Evolutionary conservation across 2,113 vertebrate species (phyloP).

Genomic region (Rhynchopsitta pachyrhyncha): DNA sequence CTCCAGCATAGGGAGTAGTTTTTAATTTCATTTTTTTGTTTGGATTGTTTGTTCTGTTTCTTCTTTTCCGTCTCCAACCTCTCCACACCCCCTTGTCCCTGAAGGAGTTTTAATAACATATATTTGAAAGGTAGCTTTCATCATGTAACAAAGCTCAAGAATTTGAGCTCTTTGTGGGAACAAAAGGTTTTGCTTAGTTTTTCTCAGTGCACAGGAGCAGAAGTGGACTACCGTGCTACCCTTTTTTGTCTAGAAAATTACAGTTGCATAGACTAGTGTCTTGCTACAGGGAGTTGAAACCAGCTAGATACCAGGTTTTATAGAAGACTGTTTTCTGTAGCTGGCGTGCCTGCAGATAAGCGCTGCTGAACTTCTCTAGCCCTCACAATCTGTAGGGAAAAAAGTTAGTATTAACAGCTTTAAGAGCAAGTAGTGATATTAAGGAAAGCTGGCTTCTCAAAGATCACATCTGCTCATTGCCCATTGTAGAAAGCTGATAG

Average conservation of each 20-base stretch:
- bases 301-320: not conserved
- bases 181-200: not conserved
- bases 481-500: not conserved
- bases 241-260: not conserved
- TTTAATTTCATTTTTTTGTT: not conserved
- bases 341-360: not conserved
- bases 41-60: rapidly evolving
- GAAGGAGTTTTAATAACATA: not conserved
- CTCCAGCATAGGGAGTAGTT: not conserved
- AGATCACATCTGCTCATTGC: not conserved
- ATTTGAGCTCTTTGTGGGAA: not conserved
- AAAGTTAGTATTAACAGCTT: not conserved
- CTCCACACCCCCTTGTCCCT: not conserved
- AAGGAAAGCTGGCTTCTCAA: not conserved
- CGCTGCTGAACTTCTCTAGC: not conserved
- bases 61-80: not conserved
- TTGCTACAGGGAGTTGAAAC: not conserved
- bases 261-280: not conserved
- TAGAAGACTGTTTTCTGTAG: not conserved
- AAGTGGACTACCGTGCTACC: not conserved
- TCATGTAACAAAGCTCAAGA: not conserved
- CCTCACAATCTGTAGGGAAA: not conserved
- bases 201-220: not conserved
- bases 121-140: not conserved
- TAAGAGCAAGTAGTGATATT: not conserved